A percentile compares a stretch with the other conserved stretches of the same genome.
These are phyloP conservation scores for Fregetta grallaria DNA, from an alignment of 2,113 vertebrate genomes.

Conservation along the genomic window DNA sequence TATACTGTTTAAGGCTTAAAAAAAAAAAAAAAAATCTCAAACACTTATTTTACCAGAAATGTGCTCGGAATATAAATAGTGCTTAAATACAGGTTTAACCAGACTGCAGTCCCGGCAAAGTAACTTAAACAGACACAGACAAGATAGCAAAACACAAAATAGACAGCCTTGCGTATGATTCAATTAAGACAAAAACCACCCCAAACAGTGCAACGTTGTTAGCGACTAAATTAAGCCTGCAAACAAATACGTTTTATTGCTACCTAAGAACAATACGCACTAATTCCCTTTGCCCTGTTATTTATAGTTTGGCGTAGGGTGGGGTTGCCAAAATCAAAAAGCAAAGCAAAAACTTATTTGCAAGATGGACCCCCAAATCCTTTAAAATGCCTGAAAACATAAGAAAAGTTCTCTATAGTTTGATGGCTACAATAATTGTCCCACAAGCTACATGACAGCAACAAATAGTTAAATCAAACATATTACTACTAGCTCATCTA, in stretches of 20 bases:
- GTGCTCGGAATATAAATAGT: conserved; percentile 56
- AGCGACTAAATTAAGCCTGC: conserved; percentile 68
- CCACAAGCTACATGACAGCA: conserved; percentile 65
- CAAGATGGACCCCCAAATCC: conserved; percentile 56
- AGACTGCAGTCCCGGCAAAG: conserved; percentile 73
- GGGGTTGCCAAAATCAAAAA: conserved; percentile 64
- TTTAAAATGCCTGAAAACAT: conserved; percentile 63
- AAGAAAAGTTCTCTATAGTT: conserved; percentile 64
- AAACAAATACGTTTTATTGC: conserved; percentile 60
- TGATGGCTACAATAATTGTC: conserved; percentile 45
- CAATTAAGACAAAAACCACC: conserved; percentile 68
- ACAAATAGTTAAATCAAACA: conserved; percentile 81
- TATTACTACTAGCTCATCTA: conserved; percentile 77
- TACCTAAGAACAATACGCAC: conserved; percentile 38
- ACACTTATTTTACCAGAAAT: conserved; percentile 58
- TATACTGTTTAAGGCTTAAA: conserved; percentile 41
- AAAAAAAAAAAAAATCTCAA: conserved; percentile 15
- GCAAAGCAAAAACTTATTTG: conserved; percentile 69
- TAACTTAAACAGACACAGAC: conserved; percentile 69
- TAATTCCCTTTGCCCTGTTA: conserved; percentile 55
- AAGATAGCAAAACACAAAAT: conserved; percentile 66
- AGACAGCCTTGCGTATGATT: conserved; percentile 64
- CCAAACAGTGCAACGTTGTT: conserved; percentile 34
- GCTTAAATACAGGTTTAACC: conserved; percentile 61
- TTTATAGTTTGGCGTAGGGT: conserved; percentile 58